These are phyloP conservation scores for Mylabris phalerata DNA, from an alignment of 1,140 invertebrate species.

Conservation along the genomic window DNA sequence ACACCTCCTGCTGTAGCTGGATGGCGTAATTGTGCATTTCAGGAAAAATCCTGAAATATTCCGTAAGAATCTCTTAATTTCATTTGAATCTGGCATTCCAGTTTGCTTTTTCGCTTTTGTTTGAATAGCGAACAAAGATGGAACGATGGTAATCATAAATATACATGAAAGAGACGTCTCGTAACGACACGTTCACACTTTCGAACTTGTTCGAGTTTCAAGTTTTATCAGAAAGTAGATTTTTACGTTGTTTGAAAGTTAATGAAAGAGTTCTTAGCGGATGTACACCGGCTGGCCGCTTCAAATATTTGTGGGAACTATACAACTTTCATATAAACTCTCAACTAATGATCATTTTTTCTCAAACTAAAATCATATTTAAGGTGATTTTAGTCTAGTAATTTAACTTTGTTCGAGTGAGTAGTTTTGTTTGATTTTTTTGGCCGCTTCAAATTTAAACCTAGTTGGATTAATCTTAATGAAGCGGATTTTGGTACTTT, in stretches of 20 bases:
- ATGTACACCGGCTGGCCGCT: conserved; percentile 13
- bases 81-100: not conserved
- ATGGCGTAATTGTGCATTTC: conserved; percentile 14
- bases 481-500: conserved; percentile 20
- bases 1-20: conserved; percentile 12
- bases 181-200: conserved; percentile 29
- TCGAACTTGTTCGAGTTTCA: conserved; percentile 26
- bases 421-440: not conserved
- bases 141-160: conserved; percentile 19
- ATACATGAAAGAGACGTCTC: conserved; percentile 19
- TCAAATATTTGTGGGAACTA: conserved; percentile 13
- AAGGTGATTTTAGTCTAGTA: conserved; percentile 4
- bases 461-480: conserved; percentile 20
- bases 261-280: conserved; percentile 27
- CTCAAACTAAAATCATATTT: conserved; percentile 12
- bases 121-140: conserved; percentile 8
- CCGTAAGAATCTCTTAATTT: conserved; percentile 11
- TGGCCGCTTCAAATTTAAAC: not conserved
- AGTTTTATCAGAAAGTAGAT: conserved; percentile 30
- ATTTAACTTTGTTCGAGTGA: conserved; percentile 6
- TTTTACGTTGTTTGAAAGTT: conserved; percentile 33
- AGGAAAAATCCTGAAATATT: conserved; percentile 11
- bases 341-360: not conserved
- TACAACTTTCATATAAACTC: conserved; percentile 7
- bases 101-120: conserved; percentile 2